A percentile compares a stretch with the other conserved stretches of the same genome.
phyloP scores from a whole-genome alignment of 2,888 invertebrate genomes.

The Pantelozetes paolii region DNA sequence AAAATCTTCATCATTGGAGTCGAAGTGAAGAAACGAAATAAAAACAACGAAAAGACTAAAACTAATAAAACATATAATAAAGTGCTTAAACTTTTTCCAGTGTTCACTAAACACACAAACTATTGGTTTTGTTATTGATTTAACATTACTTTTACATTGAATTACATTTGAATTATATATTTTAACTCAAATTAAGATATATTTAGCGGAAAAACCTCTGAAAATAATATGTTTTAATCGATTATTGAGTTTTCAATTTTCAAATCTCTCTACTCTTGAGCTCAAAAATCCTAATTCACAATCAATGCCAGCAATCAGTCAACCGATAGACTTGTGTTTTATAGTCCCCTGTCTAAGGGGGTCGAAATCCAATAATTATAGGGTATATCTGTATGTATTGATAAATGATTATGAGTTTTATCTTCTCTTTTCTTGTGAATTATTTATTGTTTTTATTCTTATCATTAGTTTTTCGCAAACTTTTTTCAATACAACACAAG shows the following conservation, averaged over 20 bases:
- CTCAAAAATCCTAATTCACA: no score
- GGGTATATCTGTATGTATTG: neutral
- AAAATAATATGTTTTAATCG: neutral
- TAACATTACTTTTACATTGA: no score
- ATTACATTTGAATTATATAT: no score
- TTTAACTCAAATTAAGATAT: neutral
- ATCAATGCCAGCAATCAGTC: no score
- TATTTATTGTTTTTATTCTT: neutral
- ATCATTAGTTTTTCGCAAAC: neutral
- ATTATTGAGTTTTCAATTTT: neutral
- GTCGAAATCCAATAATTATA: neutral
- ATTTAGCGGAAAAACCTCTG: neutral
- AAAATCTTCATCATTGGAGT: neutral
- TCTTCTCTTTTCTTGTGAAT: neutral
- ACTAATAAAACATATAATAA: neutral
- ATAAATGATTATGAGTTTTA: constrained; percentile 2
- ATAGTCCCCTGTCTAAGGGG: no score
- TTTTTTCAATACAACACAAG: neutral
- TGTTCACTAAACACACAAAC: neutral
- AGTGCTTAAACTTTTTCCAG: neutral
- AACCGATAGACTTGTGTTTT: no score
- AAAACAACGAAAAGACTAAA: neutral
- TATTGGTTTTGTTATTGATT: neutral
- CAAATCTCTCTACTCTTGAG: neutral
- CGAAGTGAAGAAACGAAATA: neutral